Evolutionary conservation across 2,888 invertebrate genomes (phyloP).

Genomic region (Dione juno): DNA sequence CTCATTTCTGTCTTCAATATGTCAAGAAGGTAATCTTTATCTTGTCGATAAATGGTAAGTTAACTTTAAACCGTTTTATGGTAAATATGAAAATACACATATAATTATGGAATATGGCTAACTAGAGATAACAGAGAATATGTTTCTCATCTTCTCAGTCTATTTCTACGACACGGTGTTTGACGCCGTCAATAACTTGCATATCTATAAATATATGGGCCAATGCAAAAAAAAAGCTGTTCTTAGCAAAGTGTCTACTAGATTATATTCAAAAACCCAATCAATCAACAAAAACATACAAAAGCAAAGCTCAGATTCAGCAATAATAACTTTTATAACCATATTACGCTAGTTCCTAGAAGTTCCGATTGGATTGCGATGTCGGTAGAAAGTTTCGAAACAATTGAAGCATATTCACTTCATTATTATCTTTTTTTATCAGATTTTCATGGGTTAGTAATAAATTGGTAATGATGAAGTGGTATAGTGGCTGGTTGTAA

Average conservation of each 20-base stretch:
- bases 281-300: conserved; percentile 3
- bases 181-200: not conserved
- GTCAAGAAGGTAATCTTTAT: too few species aligned
- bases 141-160: too few species aligned
- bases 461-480: too few species aligned
- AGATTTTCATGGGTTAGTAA: not conserved
- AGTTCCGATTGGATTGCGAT: conserved; percentile 7
- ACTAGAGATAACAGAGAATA: too few species aligned
- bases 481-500: too few species aligned
- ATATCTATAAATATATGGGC: not conserved
- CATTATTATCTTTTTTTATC: conserved; percentile 12
- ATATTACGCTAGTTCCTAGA: conserved; percentile 12
- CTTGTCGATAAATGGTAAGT: too few species aligned
- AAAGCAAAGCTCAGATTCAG: not conserved
- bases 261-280: not conserved
- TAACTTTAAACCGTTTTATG: too few species aligned
- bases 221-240: not conserved
- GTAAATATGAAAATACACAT: too few species aligned
- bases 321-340: conserved; percentile 14
- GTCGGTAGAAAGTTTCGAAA: conserved; percentile 2
- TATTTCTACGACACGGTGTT: too few species aligned
- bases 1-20: too few species aligned
- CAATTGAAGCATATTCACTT: not conserved
- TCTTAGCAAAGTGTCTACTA: not conserved
- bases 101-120: too few species aligned